Percentiles rank a stretch among this genome's conserved stretches.
Evolutionary conservation across 2,113 vertebrate genomes (phyloP).

Genomic region (Neolamprologus cancellatus): DNA sequence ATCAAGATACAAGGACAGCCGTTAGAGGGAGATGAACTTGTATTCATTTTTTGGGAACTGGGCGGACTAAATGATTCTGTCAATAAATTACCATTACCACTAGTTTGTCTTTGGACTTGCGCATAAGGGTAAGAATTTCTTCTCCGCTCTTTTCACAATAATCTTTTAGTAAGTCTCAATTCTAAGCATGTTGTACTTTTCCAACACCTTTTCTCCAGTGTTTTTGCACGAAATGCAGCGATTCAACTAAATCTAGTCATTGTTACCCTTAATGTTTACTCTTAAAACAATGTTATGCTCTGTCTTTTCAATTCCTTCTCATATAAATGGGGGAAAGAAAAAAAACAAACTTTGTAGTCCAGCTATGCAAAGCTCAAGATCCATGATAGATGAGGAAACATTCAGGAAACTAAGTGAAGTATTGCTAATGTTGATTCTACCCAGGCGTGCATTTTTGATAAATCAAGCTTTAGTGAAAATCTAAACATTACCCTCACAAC

Average conservation of each 20-base stretch:
- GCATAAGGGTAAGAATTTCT: constrained; percentile 46
- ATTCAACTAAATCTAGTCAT: background rate
- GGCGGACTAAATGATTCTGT: background rate
- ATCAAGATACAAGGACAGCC: background rate
- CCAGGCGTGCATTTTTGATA: background rate
- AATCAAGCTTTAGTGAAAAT: background rate
- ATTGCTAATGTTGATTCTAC: background rate
- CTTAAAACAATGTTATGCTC: background rate
- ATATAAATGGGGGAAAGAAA: background rate
- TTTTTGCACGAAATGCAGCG: fast-evolving
- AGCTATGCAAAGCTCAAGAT: background rate
- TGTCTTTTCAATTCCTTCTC: background rate
- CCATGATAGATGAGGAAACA: background rate
- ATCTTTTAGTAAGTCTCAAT: background rate
- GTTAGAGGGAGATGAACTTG: background rate
- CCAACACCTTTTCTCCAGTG: background rate
- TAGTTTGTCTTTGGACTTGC: constrained; percentile 30
- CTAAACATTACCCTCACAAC: background rate
- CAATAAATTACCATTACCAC: background rate
- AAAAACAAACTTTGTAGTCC: background rate
- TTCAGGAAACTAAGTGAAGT: background rate
- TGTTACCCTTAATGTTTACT: background rate
- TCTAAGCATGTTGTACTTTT: background rate
- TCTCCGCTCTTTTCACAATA: background rate
- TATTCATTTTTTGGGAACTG: background rate